Evolutionary conservation across 2,113 vertebrate species (phyloP).

Genomic region (Tetrax tetrax): DNA sequence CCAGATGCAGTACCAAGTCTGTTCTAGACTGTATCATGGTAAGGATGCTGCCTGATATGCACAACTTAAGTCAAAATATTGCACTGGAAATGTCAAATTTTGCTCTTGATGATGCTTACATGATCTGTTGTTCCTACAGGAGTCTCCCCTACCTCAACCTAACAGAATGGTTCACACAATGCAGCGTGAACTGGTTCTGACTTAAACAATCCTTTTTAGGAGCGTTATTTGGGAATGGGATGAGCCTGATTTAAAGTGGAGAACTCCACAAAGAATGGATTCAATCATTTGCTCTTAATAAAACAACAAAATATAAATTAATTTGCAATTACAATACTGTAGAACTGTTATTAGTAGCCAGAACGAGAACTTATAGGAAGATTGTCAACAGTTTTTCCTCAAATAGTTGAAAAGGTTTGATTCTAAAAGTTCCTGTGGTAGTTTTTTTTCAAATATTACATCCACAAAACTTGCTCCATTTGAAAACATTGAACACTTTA

Average conservation of each 20-base stretch:
- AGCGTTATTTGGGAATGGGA: not conserved
- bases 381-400: not conserved
- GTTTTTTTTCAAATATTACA: not conserved
- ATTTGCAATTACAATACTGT: not conserved
- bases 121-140: not conserved
- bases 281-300: not conserved
- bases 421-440: not conserved
- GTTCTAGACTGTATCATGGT: rapidly evolving
- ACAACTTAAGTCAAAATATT: not conserved
- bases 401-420: not conserved
- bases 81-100: not conserved
- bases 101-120: rapidly evolving
- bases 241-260: not conserved
- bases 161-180: not conserved
- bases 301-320: not conserved
- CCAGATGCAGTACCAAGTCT: not conserved
- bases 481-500: not conserved
- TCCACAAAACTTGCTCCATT: not conserved
- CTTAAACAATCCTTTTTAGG: not conserved
- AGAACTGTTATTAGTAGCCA: not conserved
- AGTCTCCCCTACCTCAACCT: not conserved
- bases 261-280: not conserved
- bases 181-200: not conserved
- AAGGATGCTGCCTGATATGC: not conserved
- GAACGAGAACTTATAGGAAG: not conserved